phyloP scores from a whole-genome alignment of 2,888 invertebrate species.

The Monochamus alternatus region DNA sequence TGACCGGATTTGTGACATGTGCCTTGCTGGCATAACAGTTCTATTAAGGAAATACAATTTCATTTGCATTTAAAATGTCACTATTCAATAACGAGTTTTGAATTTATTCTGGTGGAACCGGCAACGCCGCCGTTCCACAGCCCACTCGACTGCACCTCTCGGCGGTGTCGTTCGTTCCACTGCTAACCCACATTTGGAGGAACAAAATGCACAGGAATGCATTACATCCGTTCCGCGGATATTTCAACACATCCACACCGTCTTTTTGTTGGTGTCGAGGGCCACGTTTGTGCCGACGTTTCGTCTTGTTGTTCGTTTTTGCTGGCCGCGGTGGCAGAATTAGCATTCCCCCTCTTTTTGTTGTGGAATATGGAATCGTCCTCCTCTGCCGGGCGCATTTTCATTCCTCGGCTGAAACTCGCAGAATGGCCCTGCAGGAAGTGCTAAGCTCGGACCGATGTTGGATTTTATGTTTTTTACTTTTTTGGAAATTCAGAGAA shows the following conservation, averaged over 20 bases:
- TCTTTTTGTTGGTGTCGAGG: not conserved
- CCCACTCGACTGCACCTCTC: slow-evolving; percentile 16
- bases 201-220: slow-evolving; percentile 20
- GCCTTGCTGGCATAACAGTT: too few species aligned
- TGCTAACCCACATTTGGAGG: slow-evolving; percentile 39
- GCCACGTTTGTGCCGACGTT: not conserved
- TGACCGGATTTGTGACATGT: too few species aligned
- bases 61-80: not conserved
- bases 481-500: not conserved
- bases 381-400: not conserved
- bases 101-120: not conserved
- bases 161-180: slow-evolving; percentile 28
- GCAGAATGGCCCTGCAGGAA: not conserved
- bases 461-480: not conserved
- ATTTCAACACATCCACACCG: slow-evolving; percentile 6
- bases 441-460: not conserved
- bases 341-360: not conserved
- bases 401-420: not conserved
- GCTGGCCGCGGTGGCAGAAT: not conserved
- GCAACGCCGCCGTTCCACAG: slow-evolving; percentile 22
- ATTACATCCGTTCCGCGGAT: slow-evolving; percentile 27
- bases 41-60: not conserved
- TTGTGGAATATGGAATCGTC: not conserved
- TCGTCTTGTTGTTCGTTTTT: slow-evolving; percentile 13
- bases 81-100: not conserved